These are phyloP conservation scores for Sthenelais limicola DNA, from an alignment of 2,888 invertebrate genomes.

Conservation along the genomic window DNA sequence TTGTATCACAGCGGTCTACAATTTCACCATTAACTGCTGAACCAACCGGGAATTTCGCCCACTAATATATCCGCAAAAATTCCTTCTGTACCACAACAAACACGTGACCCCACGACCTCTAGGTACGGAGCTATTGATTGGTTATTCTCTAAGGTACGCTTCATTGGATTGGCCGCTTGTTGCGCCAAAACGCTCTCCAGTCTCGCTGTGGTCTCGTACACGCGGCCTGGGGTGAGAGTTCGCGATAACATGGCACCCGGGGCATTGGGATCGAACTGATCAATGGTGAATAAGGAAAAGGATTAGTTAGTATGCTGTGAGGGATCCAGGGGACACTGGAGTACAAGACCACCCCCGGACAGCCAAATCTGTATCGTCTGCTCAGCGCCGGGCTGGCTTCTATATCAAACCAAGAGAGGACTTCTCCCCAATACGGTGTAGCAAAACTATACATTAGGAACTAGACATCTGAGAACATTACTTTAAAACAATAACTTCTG, in stretches of 20 bases:
- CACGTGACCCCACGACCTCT: slow-evolving; percentile 33
- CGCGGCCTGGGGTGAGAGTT: slow-evolving; percentile 29
- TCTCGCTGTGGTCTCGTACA: slow-evolving; percentile 21
- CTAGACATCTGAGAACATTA: too few species aligned
- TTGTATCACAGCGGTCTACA: too few species aligned
- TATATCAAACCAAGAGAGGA: too few species aligned
- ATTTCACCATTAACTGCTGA: too few species aligned
- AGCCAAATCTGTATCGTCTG: slow-evolving; percentile 4
- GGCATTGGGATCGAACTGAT: neutral
- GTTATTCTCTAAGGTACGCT: slow-evolving; percentile 12
- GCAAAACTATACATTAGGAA: too few species aligned
- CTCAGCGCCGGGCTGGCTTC: neutral
- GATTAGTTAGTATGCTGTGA: neutral
- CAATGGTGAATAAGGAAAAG: neutral
- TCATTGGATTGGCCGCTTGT: slow-evolving; percentile 22
- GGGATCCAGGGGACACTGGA: neutral
- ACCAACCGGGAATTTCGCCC: too few species aligned
- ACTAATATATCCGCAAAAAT: too few species aligned
- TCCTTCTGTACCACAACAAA: too few species aligned
- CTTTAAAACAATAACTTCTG: too few species aligned
- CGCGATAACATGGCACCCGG: slow-evolving; percentile 26
- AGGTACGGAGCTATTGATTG: slow-evolving; percentile 29
- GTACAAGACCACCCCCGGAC: neutral
- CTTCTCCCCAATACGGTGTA: too few species aligned
- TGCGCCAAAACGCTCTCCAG: too few species aligned